A percentile compares a stretch with the other conserved stretches of the same genome.
Conservation (phyloP, 2,113 vertebrate genomes). For the Ahaetulla prasina region DNA sequence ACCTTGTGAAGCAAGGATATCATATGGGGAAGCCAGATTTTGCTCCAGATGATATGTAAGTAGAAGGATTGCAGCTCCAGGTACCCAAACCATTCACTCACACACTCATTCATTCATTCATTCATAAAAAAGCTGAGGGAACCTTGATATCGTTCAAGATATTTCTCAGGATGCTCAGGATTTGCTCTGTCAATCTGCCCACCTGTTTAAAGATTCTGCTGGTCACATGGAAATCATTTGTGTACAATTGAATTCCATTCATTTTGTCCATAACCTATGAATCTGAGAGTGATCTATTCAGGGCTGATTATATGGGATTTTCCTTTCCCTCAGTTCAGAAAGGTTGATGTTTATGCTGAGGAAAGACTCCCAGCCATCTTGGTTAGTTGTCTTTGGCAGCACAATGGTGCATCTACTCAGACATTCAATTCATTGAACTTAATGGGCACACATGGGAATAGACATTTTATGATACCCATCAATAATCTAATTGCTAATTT, state of each 20-base stretch:
- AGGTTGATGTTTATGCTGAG: not conserved
- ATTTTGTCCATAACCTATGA: not conserved
- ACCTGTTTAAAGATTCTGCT: not conserved
- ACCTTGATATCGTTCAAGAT: not conserved
- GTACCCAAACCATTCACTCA: not conserved
- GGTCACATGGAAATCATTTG: not conserved
- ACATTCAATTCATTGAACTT: not conserved
- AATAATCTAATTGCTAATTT: not conserved
- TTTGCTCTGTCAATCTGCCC: not conserved
- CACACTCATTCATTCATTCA: too few species aligned
- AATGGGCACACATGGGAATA: not conserved
- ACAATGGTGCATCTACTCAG: not conserved
- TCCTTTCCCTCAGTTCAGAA: not conserved
- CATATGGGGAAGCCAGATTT: constrained; percentile 92
- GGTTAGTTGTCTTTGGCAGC: not conserved
- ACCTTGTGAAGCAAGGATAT: constrained; percentile 91
- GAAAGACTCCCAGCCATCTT: not conserved
- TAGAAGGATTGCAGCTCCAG: not conserved
- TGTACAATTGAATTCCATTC: not conserved
- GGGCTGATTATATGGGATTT: not conserved
- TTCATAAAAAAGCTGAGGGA: not conserved
- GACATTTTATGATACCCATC: not conserved
- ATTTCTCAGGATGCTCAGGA: not conserved
- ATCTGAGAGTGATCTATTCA: not conserved
- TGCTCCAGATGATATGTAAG: constrained; percentile 61